Percentiles rank a stretch among this genome's conserved stretches.
These are phyloP conservation scores for Archaeoteleia sp. DNA, from an alignment of 2,888 invertebrate species.

Conservation along the genomic window DNA sequence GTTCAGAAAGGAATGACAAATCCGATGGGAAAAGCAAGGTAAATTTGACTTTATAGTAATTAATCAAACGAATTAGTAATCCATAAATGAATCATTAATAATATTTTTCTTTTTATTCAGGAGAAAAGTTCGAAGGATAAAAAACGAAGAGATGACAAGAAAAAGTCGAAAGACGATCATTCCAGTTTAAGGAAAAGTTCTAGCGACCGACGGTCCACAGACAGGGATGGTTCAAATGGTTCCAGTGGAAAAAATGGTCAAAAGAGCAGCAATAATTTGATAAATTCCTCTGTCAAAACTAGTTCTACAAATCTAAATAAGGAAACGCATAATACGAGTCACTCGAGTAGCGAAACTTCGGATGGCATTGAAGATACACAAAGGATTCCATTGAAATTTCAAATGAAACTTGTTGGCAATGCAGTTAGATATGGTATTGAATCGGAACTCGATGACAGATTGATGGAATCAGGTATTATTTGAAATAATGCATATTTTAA, in stretches of 20 bases:
- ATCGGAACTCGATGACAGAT: conserved; percentile 20
- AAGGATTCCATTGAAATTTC: conserved; percentile 51
- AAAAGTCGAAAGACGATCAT: conserved; percentile 82
- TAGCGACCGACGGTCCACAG: conserved; percentile 83
- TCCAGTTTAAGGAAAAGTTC: conserved; percentile 81
- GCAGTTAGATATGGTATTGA: conserved; percentile 28
- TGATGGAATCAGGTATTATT: conserved; percentile 22
- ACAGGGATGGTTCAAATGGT: conserved; percentile 87
- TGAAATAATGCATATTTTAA: no score
- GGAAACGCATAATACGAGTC: conserved; percentile 77
- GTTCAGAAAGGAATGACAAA: conserved; percentile 53
- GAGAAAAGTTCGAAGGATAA: conserved; percentile 65
- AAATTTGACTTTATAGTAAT: conserved; percentile 1
- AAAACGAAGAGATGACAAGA: conserved; percentile 70
- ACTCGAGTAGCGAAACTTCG: conserved; percentile 70
- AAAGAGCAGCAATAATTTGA: conserved; percentile 75
- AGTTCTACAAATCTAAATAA: conserved; percentile 76
- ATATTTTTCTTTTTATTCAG: conserved; percentile 25
- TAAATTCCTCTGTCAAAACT: conserved; percentile 68
- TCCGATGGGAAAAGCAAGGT: conserved; percentile 57
- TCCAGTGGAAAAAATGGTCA: conserved; percentile 74
- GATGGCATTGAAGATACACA: conserved; percentile 66
- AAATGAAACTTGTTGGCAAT: conserved; percentile 22
- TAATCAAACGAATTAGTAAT: no score
- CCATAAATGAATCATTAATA: no score